Base-by-base conservation (phyloP, 2,888 invertebrate species). In the Omphaloscelis lunosa region DNA sequence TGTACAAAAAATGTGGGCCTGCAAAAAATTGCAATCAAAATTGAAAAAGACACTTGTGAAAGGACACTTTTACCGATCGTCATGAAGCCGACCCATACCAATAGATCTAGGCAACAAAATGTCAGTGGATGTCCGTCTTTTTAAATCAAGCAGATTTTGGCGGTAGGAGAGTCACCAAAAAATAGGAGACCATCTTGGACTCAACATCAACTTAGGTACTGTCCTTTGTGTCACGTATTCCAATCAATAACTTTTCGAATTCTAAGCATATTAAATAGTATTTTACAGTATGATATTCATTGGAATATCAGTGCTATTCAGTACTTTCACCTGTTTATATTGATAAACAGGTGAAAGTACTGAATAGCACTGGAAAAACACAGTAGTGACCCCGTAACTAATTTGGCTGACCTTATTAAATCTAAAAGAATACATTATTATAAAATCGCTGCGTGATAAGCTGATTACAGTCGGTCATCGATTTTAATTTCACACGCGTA, bases 281-380 rank as follows among this genome's bases (percentile, higher is more conserved):
- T 66, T 27, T 45, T 27, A 17, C n/a, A 65, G 17, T 9, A 71
- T 29, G 45, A 27, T 15, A 34, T 11, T 58, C 15, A n/a, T n/a
- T n/a, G n/a, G n/a, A n/a, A n/a, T n/a, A n/a, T n/a, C n/a, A n/a
- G n/a, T n/a, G n/a, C n/a, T n/a, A n/a, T n/a, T n/a, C n/a, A n/a
- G n/a, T n/a, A n/a, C n/a, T n/a, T n/a, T n/a, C n/a, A n/a, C n/a
- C n/a, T n/a, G n/a, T n/a, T n/a, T n/a, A n/a, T n/a, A n/a, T n/a
- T n/a, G n/a, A 23, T 34, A 41, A 15, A 72, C 23, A 27, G 39
- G 23, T 59, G 39, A 59, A 75, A 39, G 17, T n/a, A 59, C 48
- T 74, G 34, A 39, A 59, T 75, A 39, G 12, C 23, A 59, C 27
- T 48, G 17, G 12, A 76, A 29, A 75, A 8, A 41, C n/a, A 62